A percentile compares a stretch with the other conserved stretches of the same genome.
Evolutionary conservation across 2,888 invertebrate genomes (phyloP).

Genomic region (Noctua janthe): DNA sequence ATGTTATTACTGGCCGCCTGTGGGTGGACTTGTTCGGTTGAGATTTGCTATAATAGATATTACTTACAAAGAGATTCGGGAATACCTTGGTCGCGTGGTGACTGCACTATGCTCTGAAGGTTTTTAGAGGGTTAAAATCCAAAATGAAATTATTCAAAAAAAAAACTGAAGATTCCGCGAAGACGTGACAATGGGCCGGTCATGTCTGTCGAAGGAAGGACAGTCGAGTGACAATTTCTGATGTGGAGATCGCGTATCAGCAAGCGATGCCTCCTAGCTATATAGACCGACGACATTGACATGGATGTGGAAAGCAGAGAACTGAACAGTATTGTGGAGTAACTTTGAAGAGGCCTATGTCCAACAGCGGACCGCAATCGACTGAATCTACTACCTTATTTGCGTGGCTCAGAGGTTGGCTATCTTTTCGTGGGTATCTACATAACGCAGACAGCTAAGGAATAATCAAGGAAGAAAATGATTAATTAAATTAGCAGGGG

Average conservation of each 20-base stretch:
- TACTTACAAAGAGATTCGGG: slow-evolving; percentile 30
- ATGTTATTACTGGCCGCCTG: slow-evolving; percentile 49
- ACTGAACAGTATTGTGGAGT: not conserved
- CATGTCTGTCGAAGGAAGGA: not conserved
- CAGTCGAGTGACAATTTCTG: not conserved
- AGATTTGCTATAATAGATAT: slow-evolving; percentile 50
- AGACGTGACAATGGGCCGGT: not conserved
- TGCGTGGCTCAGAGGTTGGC: not conserved
- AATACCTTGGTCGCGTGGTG: slow-evolving; percentile 6
- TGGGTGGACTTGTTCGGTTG: slow-evolving; percentile 37
- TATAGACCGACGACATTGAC: not conserved
- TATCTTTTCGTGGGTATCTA: not conserved
- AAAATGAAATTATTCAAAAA: not conserved
- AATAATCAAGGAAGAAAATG: not conserved
- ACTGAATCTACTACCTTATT: not conserved
- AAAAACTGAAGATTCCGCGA: not conserved
- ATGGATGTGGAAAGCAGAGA: not conserved
- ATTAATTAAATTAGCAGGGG: too few relatives aligned
- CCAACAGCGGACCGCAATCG: not conserved
- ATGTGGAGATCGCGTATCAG: not conserved
- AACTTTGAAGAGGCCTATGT: not conserved
- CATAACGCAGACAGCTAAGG: not conserved
- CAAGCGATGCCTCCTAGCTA: not conserved
- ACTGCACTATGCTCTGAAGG: not conserved
- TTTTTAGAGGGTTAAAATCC: not conserved